Evolutionary conservation across 2,113 vertebrate species (phyloP).

Genomic region (Romanogobio albipinnatus): DNA sequence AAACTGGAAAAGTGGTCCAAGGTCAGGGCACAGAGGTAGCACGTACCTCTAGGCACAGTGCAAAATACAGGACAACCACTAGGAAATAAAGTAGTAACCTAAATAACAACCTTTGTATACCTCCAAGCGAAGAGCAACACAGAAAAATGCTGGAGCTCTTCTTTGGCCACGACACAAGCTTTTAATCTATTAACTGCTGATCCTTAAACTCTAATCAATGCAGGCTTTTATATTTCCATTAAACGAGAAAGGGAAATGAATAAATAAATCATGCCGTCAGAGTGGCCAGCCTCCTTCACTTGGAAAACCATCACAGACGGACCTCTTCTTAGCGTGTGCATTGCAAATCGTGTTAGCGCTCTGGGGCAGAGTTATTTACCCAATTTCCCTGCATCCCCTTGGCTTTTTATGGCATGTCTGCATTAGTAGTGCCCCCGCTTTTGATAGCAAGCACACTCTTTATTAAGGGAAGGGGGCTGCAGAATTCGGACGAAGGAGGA

Average conservation of each 20-base stretch:
- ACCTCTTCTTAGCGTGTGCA: constrained; percentile 45
- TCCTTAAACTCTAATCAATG: constrained; percentile 81
- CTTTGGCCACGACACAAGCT: constrained; percentile 62
- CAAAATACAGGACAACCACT: background rate
- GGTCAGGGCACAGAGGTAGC: background rate
- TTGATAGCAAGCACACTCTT: constrained; percentile 30
- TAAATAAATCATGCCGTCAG: constrained; percentile 71
- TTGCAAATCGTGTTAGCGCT: constrained; percentile 38
- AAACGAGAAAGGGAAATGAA: constrained; percentile 70
- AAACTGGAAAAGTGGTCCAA: background rate
- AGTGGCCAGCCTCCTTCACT: constrained; percentile 39
- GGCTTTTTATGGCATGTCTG: constrained; percentile 8
- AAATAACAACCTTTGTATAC: background rate
- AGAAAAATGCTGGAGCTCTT: constrained; percentile 44
- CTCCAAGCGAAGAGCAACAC: background rate
- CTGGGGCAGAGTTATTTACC: constrained; percentile 37
- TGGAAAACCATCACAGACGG: constrained; percentile 47
- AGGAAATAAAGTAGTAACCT: background rate
- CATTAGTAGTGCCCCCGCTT: constrained; percentile 31
- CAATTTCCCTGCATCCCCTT: constrained; percentile 22
- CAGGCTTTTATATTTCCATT: constrained; percentile 79
- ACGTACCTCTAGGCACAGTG: background rate
- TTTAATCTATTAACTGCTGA: constrained; percentile 80
- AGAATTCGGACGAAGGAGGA: background rate
- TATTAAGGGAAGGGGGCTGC: constrained; percentile 38